These are phyloP conservation scores for Pteropus alecto DNA, from an alignment of 2,113 vertebrate genomes.

Conservation along the genomic window DNA sequence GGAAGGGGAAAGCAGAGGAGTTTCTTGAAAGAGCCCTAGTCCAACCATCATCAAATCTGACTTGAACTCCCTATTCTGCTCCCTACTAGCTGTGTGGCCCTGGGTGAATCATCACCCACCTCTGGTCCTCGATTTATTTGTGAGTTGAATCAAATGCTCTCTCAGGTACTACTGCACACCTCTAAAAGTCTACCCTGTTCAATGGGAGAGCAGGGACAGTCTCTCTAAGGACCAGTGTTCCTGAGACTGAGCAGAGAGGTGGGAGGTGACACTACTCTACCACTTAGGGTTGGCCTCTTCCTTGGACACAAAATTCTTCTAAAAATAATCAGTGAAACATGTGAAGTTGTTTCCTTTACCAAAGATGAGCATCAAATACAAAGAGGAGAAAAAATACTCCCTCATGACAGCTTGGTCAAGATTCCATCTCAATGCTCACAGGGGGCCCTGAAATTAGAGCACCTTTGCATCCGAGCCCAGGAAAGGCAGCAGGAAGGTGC, in stretches of 20 bases:
- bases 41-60: neutral
- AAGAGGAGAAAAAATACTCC: neutral
- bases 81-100: neutral
- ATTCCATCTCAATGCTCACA: neutral
- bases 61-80: neutral
- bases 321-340: neutral
- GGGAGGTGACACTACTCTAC: neutral
- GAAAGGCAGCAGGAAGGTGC: neutral
- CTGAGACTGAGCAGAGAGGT: neutral
- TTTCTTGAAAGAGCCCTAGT: neutral
- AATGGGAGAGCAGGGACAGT: neutral
- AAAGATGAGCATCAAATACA: neutral
- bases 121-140: neutral
- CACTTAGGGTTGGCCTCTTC: neutral
- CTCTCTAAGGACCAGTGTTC: neutral
- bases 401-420: neutral
- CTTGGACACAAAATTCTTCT: neutral
- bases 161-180: neutral
- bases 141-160: neutral
- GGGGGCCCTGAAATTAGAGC: neutral
- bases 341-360: neutral
- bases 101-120: neutral
- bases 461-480: neutral
- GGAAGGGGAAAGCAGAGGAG: neutral
- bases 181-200: neutral